A percentile compares a stretch with the other conserved stretches of the same genome.
These are phyloP conservation scores for Lithosia quadra DNA, from an alignment of 2,888 invertebrate genomes.

Conservation along the genomic window DNA sequence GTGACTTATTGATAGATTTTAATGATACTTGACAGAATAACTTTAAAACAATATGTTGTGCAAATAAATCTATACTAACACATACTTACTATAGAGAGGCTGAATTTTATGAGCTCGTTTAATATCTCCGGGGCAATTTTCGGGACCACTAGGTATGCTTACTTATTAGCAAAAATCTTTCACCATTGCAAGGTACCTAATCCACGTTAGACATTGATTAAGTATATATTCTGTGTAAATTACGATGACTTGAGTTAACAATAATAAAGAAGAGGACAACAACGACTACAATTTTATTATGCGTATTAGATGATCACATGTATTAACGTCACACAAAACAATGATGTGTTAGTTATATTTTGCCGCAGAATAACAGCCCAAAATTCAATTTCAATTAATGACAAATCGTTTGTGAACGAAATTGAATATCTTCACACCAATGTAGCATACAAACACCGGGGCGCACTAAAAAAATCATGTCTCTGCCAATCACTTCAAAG, in stretches of 20 bases:
- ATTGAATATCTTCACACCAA: not conserved
- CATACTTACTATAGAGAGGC: no score
- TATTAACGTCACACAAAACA: not conserved
- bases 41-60: not conserved
- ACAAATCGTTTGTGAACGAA: not conserved
- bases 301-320: not conserved
- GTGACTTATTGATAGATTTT: not conserved
- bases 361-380: not conserved
- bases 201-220: no score
- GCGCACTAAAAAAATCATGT: not conserved
- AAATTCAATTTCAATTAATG: not conserved
- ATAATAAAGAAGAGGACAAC: not conserved
- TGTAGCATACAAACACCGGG: not conserved
- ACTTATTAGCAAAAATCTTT: no score
- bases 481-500: slow-evolving; percentile 1
- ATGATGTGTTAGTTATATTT: not conserved
- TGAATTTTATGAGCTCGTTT: no score
- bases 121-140: no score
- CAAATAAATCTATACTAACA: not conserved
- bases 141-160: no score
- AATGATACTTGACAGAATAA: not conserved
- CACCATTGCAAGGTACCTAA: no score
- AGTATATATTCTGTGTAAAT: no score
- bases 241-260: no score
- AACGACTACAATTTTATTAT: not conserved